Base-by-base conservation (phyloP, 2,113 vertebrate species). In the Megaptera novaeangliae region DNA sequence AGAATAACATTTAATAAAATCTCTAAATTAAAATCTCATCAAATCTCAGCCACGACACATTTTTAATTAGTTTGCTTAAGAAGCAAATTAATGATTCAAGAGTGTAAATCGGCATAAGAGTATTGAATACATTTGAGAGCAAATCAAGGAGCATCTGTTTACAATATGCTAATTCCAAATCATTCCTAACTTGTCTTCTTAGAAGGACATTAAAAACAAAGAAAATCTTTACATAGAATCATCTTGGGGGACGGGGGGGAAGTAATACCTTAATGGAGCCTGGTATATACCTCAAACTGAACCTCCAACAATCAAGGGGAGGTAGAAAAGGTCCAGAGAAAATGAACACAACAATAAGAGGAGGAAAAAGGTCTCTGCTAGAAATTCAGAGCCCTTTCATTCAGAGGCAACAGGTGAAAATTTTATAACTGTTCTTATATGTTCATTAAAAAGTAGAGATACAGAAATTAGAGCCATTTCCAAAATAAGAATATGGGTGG, bases 21-120 rank as follows among this genome's bases (percentile, higher is more conserved):
- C 39, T 94, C 83, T 63, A 89, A 80, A 93, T 71, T 89, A 92
- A 94, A 88, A 88, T 36, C 44, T 88, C 59, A 91, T 81, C 39
- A 92, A 94, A 75, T 36, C 72, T 86, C 39, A 72, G 61, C 21
- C 39, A 49, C 55, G 88, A 72, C 44, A 77, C 52, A 82, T 71
- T 71, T 96, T 91, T 91, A 74, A 78, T 72, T 91, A 57, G 52
- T 86, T 86, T 71, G 34, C 71, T 96, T 77, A 91, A 63, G 69
- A 69, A 95, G 85, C 68, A 57, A 82, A 91, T 85, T 72, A 95
- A 72, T 64, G 44, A 86, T 68, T 25, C 31, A 82, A 88, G 25
- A 85, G 29, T 94, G 15, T 27, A 78, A 92, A 85, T 63, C 25
- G 21, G 20, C 41, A 57, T 80, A 72, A 34, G 36, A 84, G 1